Base-by-base conservation (phyloP, 2,113 vertebrate species). In the Sorex fumeus region DNA sequence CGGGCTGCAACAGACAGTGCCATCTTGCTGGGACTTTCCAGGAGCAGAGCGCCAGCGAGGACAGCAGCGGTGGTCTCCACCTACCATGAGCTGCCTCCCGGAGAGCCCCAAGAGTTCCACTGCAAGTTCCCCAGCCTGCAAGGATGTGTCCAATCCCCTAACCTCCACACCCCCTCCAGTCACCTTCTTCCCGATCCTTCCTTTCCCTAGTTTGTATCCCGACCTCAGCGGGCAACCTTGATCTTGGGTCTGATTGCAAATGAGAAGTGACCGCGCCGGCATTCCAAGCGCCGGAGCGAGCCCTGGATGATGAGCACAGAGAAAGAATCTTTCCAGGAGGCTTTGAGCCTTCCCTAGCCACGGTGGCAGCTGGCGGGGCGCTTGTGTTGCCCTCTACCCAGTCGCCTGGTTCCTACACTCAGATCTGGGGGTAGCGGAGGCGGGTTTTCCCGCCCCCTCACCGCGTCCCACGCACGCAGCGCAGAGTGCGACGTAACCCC, bases 11-110 rank as follows among this genome's bases (percentile, higher is more conserved):
- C 18, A 12, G 43, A 27, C 16, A 93, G 74, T 78, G 91, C 93
- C 88, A 90, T 89, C 90, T 95, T 91, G 88, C 90, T 74, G 32
- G 84, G 89, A 84, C 87, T 81, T 83, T 91, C 87, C 77, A 27
- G 12, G 57, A 60, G 80, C 74, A 25, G 28, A 78, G 50, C 3
- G 50, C 67, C 78, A 28, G 45, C 8, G 66, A 70, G 30, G 3
- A 71, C 75, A 45, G 93, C 45, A 27, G 60, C 12, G 11, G 77
- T 32, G 74, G 81, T 47, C 30, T 80, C 69, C 57, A 72, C n/a
- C 69, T 76, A 32, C 67, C 15, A 60, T 74, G 9, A 27, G 57
- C 0, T 6, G 40, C 57, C 0, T 0, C 18, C 28, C 36, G 0
- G 15, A 1, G 57, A 60, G 66, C 82, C 53, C 16, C 47, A 8